phyloP scores from a whole-genome alignment of 2,113 vertebrate genomes.

The Heterotilapia buettikoferi region DNA sequence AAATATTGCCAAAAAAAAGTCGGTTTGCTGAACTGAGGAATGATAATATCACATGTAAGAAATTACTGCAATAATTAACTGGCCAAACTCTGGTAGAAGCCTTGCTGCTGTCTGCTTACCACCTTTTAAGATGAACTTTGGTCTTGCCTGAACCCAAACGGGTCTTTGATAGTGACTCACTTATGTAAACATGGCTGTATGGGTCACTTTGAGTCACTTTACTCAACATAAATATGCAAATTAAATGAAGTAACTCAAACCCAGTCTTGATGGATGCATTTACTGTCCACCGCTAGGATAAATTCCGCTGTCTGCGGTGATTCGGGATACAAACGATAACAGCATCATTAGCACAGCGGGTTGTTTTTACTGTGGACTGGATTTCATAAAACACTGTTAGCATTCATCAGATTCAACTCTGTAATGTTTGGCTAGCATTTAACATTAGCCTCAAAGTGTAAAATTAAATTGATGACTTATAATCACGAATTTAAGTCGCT shows the following conservation, averaged over 20 bases:
- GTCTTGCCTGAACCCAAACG: rapidly evolving
- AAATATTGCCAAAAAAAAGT: background rate
- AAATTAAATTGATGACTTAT: background rate
- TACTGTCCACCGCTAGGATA: background rate
- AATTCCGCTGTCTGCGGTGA: background rate
- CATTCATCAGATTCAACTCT: background rate
- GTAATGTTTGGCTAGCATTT: background rate
- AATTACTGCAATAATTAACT: background rate
- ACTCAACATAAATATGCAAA: background rate
- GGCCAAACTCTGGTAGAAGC: background rate
- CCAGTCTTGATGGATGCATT: background rate
- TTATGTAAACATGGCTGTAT: background rate
- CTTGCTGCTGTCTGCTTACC: background rate
- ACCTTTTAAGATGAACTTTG: rapidly evolving
- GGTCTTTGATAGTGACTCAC: background rate
- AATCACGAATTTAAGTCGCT: background rate
- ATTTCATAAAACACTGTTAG: background rate
- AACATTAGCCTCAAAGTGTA: background rate
- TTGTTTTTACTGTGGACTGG: background rate
- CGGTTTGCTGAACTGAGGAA: background rate
- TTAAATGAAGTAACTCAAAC: background rate
- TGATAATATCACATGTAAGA: background rate
- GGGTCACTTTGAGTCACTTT: background rate
- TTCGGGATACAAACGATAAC: background rate
- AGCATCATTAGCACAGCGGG: background rate